phyloP scores from a whole-genome alignment of 2,888 invertebrate genomes.

The Drosophila meridiana region DNA sequence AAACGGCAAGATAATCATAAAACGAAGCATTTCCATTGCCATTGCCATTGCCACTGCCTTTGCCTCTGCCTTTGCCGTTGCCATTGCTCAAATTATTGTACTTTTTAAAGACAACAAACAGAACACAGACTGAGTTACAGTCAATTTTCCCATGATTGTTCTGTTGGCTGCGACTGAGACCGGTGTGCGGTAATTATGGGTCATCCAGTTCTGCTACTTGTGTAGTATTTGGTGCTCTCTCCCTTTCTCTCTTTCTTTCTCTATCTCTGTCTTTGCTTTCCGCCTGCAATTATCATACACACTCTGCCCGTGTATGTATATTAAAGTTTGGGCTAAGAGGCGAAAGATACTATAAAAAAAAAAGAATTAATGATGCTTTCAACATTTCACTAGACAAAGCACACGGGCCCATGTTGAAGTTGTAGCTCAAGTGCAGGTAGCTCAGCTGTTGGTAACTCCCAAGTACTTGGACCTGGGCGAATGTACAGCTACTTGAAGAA shows the following conservation, averaged over 20 bases:
- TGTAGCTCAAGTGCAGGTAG: slow-evolving; percentile 64
- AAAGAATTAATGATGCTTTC: slow-evolving; percentile 72
- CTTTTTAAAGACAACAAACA: slow-evolving; percentile 48
- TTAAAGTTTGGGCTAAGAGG: slow-evolving; percentile 60
- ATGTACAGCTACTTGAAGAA: slow-evolving; percentile 68
- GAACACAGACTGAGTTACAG: slow-evolving; percentile 36
- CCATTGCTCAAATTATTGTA: slow-evolving; percentile 77
- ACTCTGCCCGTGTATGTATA: slow-evolving; percentile 43
- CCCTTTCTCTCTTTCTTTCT: slow-evolving; percentile 22
- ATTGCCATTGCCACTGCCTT: not conserved
- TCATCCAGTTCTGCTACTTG: slow-evolving; percentile 59
- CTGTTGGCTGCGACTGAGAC: slow-evolving; percentile 55
- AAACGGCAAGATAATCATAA: slow-evolving; percentile 74
- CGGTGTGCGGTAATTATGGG: slow-evolving; percentile 76
- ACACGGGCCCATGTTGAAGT: slow-evolving; percentile 42
- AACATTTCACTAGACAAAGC: slow-evolving; percentile 76
- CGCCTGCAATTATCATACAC: slow-evolving; percentile 71
- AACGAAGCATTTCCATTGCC: slow-evolving; percentile 74
- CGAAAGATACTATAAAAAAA: slow-evolving; percentile 58
- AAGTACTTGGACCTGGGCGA: slow-evolving; percentile 35
- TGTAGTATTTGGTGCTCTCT: slow-evolving; percentile 11
- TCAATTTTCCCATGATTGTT: slow-evolving; percentile 80
- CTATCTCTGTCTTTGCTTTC: slow-evolving; percentile 47
- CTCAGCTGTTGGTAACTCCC: slow-evolving; percentile 24
- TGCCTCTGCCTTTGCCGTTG: slow-evolving; percentile 52